These are phyloP conservation scores for Mustela erminea DNA, from an alignment of 2,797 vertebrate genomes.

Conservation along the genomic window DNA sequence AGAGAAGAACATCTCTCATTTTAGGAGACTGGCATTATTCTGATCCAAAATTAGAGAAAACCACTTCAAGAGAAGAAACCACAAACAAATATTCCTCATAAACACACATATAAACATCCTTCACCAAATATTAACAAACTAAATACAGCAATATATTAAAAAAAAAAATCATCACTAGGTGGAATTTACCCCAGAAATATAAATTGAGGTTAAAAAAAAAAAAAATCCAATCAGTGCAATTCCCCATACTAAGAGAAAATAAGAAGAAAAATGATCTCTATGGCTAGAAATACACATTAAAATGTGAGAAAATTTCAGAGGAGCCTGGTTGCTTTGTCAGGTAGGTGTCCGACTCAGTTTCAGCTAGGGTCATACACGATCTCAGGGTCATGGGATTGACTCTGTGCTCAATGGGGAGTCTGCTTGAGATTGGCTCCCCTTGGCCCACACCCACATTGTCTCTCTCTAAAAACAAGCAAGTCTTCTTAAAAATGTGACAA, in stretches of 20 bases:
- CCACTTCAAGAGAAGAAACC: neutral
- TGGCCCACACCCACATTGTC: neutral
- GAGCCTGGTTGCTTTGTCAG: neutral
- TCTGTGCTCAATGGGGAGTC: neutral
- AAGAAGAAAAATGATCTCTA: neutral
- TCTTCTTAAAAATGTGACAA: neutral
- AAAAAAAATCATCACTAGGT: neutral
- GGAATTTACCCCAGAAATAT: conserved; percentile 6
- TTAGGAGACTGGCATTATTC: neutral
- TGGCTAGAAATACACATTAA: neutral
- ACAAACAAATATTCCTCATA: neutral
- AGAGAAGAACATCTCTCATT: neutral
- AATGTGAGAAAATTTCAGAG: conserved; percentile 31
- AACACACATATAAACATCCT: neutral
- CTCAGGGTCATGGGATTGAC: neutral
- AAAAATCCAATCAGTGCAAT: neutral
- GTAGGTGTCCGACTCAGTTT: neutral
- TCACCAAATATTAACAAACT: neutral
- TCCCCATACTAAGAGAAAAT: neutral
- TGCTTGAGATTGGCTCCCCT: neutral
- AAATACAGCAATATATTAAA: neutral
- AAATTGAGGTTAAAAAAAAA: neutral
- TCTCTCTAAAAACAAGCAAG: neutral
- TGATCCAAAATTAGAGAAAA: neutral
- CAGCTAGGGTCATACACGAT: neutral